These are phyloP conservation scores for Osmoderma eremita DNA, from an alignment of 2,888 invertebrate species.

Conservation along the genomic window DNA sequence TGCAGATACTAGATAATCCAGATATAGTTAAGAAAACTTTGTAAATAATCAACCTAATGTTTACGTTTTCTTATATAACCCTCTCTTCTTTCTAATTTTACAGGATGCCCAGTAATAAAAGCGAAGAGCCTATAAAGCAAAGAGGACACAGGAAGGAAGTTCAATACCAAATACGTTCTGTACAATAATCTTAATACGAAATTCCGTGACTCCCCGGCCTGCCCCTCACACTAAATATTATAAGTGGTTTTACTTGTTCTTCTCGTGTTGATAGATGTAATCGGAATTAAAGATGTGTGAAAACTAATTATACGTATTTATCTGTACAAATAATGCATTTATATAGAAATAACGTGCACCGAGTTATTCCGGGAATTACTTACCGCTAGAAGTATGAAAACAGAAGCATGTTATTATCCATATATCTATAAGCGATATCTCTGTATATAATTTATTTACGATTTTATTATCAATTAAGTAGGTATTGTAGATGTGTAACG, in stretches of 20 bases:
- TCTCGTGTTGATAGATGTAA: slow-evolving; percentile 10
- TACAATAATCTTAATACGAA: slow-evolving; percentile 30
- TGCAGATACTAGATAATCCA: too few relatives aligned
- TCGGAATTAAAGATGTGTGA: slow-evolving; percentile 18
- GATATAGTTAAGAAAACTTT: too few relatives aligned
- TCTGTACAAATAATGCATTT: slow-evolving; percentile 25
- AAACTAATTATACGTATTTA: slow-evolving; percentile 3
- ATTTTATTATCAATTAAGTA: slow-evolving; percentile 33
- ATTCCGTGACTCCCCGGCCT: neutral
- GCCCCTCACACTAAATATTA: neutral
- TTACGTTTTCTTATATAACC: neutral
- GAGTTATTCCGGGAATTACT: neutral
- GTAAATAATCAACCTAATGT: too few relatives aligned
- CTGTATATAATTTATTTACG: slow-evolving; percentile 44
- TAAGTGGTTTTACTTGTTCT: slow-evolving; percentile 12
- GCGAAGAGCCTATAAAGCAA: slow-evolving; percentile 46
- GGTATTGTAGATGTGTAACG: slow-evolving; percentile 36
- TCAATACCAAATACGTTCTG: slow-evolving; percentile 41
- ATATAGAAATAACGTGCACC: neutral
- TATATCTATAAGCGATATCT: slow-evolving; percentile 24
- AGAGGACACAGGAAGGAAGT: slow-evolving; percentile 4
- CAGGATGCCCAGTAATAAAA: slow-evolving; percentile 51
- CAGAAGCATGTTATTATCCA: too few relatives aligned
- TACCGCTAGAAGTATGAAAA: too few relatives aligned
- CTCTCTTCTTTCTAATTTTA: slow-evolving; percentile 40